These are phyloP conservation scores for Diloba caeruleocephala DNA, from an alignment of 2,888 invertebrate genomes.

Conservation along the genomic window DNA sequence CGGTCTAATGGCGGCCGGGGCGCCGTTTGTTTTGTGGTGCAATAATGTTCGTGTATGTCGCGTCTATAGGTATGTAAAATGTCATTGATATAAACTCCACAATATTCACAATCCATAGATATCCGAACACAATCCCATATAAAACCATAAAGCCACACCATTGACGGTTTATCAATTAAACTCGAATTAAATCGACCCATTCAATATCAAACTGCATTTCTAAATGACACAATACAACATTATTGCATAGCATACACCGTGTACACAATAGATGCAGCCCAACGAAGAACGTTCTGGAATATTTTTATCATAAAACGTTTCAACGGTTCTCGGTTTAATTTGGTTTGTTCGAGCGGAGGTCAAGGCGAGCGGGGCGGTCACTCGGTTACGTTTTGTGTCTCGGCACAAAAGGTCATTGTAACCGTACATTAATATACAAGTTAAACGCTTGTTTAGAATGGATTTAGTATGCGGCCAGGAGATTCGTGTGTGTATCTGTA, in stretches of 20 bases:
- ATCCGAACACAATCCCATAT: background rate
- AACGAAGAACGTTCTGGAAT: constrained; percentile 29
- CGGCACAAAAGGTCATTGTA: constrained; percentile 44
- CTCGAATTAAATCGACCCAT: constrained; percentile 27
- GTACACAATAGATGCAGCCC: constrained; percentile 32
- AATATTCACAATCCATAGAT: background rate
- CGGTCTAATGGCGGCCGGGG: too few relatives aligned
- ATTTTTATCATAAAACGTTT: constrained; percentile 6
- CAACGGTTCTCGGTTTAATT: constrained; percentile 17
- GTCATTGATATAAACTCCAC: background rate
- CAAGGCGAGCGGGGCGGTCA: constrained; percentile 34
- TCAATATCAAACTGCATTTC: constrained; percentile 2
- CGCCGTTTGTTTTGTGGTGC: too few relatives aligned
- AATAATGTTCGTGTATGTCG: too few relatives aligned
- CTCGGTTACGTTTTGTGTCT: constrained; percentile 18
- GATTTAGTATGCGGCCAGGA: background rate
- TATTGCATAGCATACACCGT: background rate
- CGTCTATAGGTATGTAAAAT: too few relatives aligned
- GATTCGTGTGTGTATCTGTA: constrained; percentile 4
- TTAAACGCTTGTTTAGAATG: constrained; percentile 12
- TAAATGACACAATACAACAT: constrained; percentile 3
- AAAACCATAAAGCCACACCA: background rate
- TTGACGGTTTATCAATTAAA: constrained; percentile 23
- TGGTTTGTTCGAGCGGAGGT: constrained; percentile 32
- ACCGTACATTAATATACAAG: background rate